Conservation (phyloP, 2,113 vertebrate genomes). For the Maccullochella peelii region DNA sequence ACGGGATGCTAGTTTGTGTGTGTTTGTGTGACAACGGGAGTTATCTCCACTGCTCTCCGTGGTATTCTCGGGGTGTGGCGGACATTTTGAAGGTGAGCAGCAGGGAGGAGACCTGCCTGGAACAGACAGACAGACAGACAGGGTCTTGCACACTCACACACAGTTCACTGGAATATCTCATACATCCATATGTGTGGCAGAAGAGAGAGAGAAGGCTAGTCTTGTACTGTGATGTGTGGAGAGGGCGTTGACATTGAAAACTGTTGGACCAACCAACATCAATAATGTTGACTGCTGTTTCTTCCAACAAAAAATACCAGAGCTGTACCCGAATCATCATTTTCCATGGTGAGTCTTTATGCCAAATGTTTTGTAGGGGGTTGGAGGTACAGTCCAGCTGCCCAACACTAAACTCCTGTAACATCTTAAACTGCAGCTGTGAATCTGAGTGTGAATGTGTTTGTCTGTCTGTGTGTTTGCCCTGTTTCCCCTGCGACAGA, state of each 20-base stretch:
- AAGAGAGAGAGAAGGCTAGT: background rate
- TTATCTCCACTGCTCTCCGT: background rate
- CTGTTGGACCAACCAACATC: no score
- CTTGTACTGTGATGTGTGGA: background rate
- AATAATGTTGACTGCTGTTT: background rate
- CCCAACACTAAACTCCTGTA: no score
- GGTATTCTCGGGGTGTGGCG: constrained; percentile 7
- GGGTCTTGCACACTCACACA: background rate
- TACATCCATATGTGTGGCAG: background rate
- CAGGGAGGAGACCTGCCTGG: constrained; percentile 19
- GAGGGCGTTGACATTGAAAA: background rate
- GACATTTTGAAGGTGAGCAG: constrained; percentile 71
- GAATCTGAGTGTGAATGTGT: no score
- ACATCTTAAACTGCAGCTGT: no score
- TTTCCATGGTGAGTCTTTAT: no score
- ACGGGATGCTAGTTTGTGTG: constrained; percentile 16
- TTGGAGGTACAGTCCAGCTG: background rate
- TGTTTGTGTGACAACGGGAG: background rate
- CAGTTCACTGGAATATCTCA: background rate
- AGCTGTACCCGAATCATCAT: no score
- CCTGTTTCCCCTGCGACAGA: no score
- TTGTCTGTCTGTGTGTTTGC: no score
- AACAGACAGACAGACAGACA: constrained; percentile 8
- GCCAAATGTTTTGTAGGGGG: background rate
- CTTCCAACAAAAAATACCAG: no score